Base-by-base conservation (phyloP, 2,888 invertebrate genomes). In the Stenoptilia bipunctidactyla region DNA sequence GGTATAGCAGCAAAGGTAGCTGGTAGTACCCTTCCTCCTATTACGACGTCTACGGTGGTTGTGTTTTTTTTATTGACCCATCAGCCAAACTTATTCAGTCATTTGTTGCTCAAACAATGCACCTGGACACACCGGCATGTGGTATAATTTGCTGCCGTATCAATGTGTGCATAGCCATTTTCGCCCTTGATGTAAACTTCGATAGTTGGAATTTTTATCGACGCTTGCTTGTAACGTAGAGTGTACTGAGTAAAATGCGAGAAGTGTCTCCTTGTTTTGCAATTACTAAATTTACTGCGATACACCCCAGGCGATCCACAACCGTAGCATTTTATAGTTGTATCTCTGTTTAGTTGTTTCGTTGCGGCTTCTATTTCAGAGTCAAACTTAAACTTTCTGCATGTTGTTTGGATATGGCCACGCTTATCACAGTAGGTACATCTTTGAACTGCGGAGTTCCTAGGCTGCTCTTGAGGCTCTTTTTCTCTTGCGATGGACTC, bases 241-340 rank as follows among this genome's bases (percentile, higher is more conserved):
- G 9, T 39, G 20, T 20, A 40, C 30, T 1, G 38, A 10, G 15
- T 41, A 41, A n/a, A 45, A 45, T 1, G 36, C 12, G 1, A 42
- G 40, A 8, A 38, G 36, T 35, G 40, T 42, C 39, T 40, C 25
- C 45, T 46, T 0, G n/a, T 15, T 13, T 40, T 41, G 40, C 49
- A 49, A 5, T 10, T 40, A 3, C 14, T 27, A 27, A 45, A 48
- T 25, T 49, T 48, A n/a, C 48, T 40, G 3, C 48, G 15, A n/a
- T 46, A 44, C 1, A 49, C 47, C 1, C 47, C 48, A 5, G 48
- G 50, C 2, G 46, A 37, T 5, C 49, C 48, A 36, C 51, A 51
- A 1, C 53, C 50, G 34, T 50, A 49, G 34, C 51, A 49, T 9
- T 37, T 37, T 2, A 45, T 39, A 3, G 14, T 14, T 20, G 20